Percentiles rank a stretch among this genome's conserved stretches.
phyloP scores from a whole-genome alignment of 2,797 vertebrate species.

The Fundulus diaphanus region DNA sequence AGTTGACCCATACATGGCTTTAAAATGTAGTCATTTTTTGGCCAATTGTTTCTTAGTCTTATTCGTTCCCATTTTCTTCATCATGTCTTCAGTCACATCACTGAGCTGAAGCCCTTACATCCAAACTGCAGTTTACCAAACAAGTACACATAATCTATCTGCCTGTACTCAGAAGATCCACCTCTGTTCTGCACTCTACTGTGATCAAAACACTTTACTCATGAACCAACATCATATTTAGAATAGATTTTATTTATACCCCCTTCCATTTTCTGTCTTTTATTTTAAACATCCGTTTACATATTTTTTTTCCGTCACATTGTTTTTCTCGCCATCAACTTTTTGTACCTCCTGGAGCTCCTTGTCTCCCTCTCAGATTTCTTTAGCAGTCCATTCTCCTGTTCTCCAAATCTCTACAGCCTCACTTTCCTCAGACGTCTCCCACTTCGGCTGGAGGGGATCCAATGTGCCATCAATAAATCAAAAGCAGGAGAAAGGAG shows the following conservation, averaged over 20 bases:
- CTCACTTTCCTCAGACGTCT: neutral
- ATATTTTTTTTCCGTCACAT: neutral
- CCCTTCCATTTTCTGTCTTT: neutral
- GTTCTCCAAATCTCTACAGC: conserved; percentile 8
- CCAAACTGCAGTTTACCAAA: neutral
- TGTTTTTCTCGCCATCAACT: neutral
- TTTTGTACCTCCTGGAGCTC: neutral
- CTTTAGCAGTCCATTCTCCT: conserved; percentile 3
- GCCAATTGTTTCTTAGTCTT: neutral
- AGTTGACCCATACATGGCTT: neutral
- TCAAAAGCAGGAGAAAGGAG: conserved; percentile 52
- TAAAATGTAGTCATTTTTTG: neutral
- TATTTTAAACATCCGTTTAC: neutral
- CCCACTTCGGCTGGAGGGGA: conserved; percentile 46
- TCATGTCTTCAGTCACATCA: neutral
- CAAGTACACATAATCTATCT: neutral
- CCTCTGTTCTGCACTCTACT: neutral
- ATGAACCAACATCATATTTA: neutral
- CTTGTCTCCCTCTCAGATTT: conserved; percentile 8
- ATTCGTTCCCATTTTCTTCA: neutral
- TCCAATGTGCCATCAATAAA: conserved; percentile 69
- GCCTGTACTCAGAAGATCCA: neutral
- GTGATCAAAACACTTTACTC: conserved; percentile 12
- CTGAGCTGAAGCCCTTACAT: neutral
- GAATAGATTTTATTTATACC: neutral